These are phyloP conservation scores for Edolisoma coerulescens DNA, from an alignment of 2,113 vertebrate genomes.

Conservation along the genomic window DNA sequence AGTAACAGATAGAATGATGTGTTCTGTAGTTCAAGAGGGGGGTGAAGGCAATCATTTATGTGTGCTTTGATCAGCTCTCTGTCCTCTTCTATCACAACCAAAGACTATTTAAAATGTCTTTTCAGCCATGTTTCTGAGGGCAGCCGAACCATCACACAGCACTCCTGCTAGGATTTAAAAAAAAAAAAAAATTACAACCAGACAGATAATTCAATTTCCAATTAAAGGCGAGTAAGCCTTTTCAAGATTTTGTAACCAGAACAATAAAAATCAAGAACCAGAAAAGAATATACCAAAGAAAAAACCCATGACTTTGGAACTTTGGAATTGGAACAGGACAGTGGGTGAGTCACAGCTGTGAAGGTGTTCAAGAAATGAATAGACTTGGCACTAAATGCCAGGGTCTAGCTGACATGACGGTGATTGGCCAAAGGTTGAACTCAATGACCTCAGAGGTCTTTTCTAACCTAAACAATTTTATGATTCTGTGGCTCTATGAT, in stretches of 20 bases:
- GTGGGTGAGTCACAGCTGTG: fast-evolving
- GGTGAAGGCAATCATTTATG: not conserved
- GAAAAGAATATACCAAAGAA: not conserved
- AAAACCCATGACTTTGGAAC: not conserved
- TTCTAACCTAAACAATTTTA: not conserved
- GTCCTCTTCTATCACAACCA: not conserved
- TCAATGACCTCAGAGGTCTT: not conserved
- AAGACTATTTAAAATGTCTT: not conserved
- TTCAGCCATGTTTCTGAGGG: not conserved
- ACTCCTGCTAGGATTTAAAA: not conserved
- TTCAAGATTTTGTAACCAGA: not conserved
- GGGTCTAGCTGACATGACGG: not conserved
- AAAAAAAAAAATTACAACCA: not conserved
- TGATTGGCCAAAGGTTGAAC: not conserved
- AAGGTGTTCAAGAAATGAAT: not conserved
- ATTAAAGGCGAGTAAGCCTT: fast-evolving
- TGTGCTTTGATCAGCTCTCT: not conserved
- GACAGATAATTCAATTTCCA: not conserved
- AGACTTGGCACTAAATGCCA: not conserved
- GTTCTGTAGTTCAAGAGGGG: not conserved
- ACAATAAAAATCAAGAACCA: not conserved
- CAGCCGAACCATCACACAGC: not conserved
- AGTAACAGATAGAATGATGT: not conserved
- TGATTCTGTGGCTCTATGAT: not conserved
- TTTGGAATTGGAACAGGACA: not conserved